Evolutionary conservation across 2,113 vertebrate genomes (phyloP).

Genomic region (Mustelus asterias): DNA sequence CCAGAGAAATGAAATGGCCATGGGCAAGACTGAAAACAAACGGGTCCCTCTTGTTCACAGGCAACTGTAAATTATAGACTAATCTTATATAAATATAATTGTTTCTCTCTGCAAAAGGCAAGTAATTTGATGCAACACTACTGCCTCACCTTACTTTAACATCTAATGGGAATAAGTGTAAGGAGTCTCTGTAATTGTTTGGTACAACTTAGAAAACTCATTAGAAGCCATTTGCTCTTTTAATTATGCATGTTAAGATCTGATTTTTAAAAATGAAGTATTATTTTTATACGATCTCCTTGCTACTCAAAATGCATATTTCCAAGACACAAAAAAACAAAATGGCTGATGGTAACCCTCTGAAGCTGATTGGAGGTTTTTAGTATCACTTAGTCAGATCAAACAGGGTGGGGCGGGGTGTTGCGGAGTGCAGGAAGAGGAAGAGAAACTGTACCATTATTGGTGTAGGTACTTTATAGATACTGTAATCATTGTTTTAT

Average conservation of each 20-base stretch:
- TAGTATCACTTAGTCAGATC: background rate
- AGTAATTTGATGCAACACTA: background rate
- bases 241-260: background rate
- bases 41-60: no score
- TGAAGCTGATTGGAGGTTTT: background rate
- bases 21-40: no score
- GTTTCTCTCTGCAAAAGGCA: background rate
- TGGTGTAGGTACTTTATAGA: background rate
- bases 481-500: background rate
- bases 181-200: background rate
- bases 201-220: background rate
- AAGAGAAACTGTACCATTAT: background rate
- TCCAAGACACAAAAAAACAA: background rate
- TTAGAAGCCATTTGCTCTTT: background rate
- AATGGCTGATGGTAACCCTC: background rate
- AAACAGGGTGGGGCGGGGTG: background rate
- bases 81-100: background rate
- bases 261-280: background rate
- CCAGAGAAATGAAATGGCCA: no score
- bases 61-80: background rate
- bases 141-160: background rate
- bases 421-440: background rate
- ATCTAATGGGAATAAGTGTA: background rate
- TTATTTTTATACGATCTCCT: background rate
- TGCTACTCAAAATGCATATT: background rate